Base-by-base conservation (phyloP, 2,797 vertebrate species). In the Xiphophorus birchmanni region DNA sequence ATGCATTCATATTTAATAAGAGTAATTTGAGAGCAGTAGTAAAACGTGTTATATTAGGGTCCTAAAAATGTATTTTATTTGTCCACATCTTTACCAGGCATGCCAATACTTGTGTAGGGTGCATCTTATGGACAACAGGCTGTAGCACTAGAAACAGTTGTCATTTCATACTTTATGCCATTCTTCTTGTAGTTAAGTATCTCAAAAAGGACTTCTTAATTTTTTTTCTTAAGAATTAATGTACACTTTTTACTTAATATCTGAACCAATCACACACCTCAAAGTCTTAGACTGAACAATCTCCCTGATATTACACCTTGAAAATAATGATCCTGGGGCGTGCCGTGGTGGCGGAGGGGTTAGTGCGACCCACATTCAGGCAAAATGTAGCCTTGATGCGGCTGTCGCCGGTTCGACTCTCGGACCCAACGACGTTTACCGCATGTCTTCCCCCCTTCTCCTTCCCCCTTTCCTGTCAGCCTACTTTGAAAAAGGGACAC, bases 111-210 rank as follows among this genome's bases (percentile, higher is more conserved):
- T 67, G 56, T 84, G 72, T 29, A 29, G 42, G 6, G 73, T 83
- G 71, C 50, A n/a, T 79, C 78, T 67, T 44, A 23, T 4, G 73
- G 56, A 79, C 40, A 73, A 77, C 21, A n/a, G 65, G 60, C 26
- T 81, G 89, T 93, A 92, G 91, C 91, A 87, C 78, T 80, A 78
- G 81, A 87, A 72, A 78, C 82, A 76, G 78, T 82, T 84, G 79
- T 87, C 75, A 79, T 84, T 81, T 81, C 67, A 45, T 52, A 80
- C 67, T 81, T 90, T 77, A 69, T 84, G 78, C 77, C 80, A 84
- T 76, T 87, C 72, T 81, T 13, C 73, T 82, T 58, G 75, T 88
- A 78, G 76, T 35, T 56, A 50, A 69, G 18, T 76, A 47, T 54
- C 76, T 78, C 58, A 80, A 84, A 74, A 83, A 71, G 72, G 81